A percentile compares a stretch with the other conserved stretches of the same genome.
These are phyloP conservation scores for Mola mola DNA, from an alignment of 2,113 vertebrate species.

Conservation along the genomic window DNA sequence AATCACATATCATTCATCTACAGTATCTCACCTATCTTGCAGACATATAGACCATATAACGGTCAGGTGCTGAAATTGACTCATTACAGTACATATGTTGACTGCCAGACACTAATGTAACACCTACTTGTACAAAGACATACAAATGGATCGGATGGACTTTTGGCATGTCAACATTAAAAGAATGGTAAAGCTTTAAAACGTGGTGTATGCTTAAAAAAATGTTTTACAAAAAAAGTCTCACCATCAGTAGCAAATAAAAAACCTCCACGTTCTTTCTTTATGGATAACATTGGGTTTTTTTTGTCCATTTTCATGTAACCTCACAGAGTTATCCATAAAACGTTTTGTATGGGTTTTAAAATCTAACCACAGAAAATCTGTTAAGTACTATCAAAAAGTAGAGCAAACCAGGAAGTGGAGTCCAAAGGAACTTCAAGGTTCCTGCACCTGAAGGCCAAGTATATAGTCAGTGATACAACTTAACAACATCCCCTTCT, in stretches of 20 bases:
- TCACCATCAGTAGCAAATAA: constrained; percentile 62
- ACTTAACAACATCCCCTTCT: not conserved
- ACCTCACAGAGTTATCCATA: constrained; percentile 34
- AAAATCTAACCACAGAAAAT: constrained; percentile 54
- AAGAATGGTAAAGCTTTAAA: constrained; percentile 27
- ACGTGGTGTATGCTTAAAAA: constrained; percentile 24
- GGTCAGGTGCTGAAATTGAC: constrained; percentile 61
- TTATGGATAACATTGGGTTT: constrained; percentile 24
- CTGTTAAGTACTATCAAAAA: constrained; percentile 47
- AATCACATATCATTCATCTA: constrained; percentile 41
- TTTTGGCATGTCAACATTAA: constrained; percentile 32
- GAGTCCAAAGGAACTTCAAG: constrained; percentile 28
- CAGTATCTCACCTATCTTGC: constrained; percentile 38
- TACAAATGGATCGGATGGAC: constrained; percentile 18
- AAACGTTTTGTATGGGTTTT: constrained; percentile 40
- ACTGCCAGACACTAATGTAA: constrained; percentile 47
- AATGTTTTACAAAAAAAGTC: constrained; percentile 22
- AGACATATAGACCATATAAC: constrained; percentile 69
- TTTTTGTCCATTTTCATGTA: constrained; percentile 16
- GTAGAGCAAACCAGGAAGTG: constrained; percentile 42
- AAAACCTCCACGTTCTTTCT: constrained; percentile 2
- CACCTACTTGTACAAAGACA: constrained; percentile 39
- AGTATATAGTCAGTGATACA: constrained; percentile 41
- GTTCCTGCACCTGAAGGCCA: constrained; percentile 48
- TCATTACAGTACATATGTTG: constrained; percentile 63